Evolutionary conservation across 2,888 invertebrate species (phyloP).

Genomic region (Mesorhabditis spiculigera): DNA sequence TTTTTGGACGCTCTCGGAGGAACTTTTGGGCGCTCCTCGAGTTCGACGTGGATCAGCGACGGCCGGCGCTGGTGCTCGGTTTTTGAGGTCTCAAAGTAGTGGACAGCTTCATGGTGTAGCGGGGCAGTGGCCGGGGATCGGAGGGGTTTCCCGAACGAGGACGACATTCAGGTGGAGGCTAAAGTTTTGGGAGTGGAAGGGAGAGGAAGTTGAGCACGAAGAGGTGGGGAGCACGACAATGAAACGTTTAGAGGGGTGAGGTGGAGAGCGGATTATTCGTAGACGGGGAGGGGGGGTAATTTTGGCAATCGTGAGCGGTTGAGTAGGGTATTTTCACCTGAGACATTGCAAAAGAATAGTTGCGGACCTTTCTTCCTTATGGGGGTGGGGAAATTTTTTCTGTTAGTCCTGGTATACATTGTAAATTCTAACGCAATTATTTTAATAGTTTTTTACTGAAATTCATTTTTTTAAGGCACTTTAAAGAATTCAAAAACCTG

Average conservation of each 20-base stretch:
- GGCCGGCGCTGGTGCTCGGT: neutral
- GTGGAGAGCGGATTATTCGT: no score
- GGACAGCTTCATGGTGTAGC: neutral
- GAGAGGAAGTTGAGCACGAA: neutral
- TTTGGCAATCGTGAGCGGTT: no score
- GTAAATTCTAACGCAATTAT: no score
- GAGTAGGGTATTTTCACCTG: no score
- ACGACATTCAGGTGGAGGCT: neutral
- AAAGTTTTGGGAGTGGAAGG: neutral
- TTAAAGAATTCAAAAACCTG: no score
- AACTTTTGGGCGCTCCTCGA: neutral
- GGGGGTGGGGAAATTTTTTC: no score
- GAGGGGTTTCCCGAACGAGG: neutral
- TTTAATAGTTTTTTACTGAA: no score
- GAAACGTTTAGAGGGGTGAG: neutral
- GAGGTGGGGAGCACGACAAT: neutral
- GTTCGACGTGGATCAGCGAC: neutral
- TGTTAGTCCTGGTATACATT: no score
- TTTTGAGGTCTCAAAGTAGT: constrained; percentile 1
- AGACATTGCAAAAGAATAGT: no score
- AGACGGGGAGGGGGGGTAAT: no score
- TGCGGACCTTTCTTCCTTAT: no score
- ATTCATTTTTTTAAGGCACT: no score
- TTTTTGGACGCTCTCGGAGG: neutral
- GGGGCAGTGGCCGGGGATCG: neutral